Percentiles rank a stretch among this genome's conserved stretches.
Evolutionary conservation across 2,113 vertebrate genomes (phyloP).

Genomic region (Urocolius indicus): DNA sequence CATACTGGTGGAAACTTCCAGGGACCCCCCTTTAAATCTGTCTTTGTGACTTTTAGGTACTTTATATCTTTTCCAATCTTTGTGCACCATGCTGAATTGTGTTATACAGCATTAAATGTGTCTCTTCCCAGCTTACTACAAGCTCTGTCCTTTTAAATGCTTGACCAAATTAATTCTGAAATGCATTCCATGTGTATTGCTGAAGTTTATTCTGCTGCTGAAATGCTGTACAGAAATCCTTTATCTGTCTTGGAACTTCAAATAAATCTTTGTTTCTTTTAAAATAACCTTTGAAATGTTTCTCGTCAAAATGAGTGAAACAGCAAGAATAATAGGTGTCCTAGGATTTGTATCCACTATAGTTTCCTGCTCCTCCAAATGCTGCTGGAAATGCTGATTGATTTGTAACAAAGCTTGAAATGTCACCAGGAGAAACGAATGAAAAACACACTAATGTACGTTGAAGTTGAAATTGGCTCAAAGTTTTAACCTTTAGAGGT

Average conservation of each 20-base stretch:
- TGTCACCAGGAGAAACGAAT: slow-evolving; percentile 47
- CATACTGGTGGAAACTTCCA: not conserved
- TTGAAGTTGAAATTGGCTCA: slow-evolving; percentile 26
- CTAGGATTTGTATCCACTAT: slow-evolving; percentile 3
- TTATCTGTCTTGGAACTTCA: slow-evolving; percentile 11
- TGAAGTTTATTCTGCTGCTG: slow-evolving; percentile 1
- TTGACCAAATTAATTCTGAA: not conserved
- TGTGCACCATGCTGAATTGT: not conserved
- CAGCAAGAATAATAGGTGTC: slow-evolving; percentile 5
- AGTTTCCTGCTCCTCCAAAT: slow-evolving; percentile 22
- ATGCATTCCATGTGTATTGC: not conserved
- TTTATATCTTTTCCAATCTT: not conserved
- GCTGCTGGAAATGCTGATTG: slow-evolving; percentile 60
- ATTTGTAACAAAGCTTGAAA: slow-evolving; percentile 63
- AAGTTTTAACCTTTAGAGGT: slow-evolving; percentile 55
- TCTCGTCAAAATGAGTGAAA: slow-evolving; percentile 4
- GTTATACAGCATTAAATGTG: not conserved
- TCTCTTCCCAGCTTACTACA: not conserved
- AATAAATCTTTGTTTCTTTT: slow-evolving; percentile 21
- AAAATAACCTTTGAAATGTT: slow-evolving; percentile 32
- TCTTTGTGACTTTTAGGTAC: not conserved
- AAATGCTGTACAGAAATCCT: not conserved
- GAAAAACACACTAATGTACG: slow-evolving; percentile 3
- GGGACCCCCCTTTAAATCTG: not conserved
- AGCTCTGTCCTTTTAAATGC: not conserved